Evolutionary conservation across 2,797 vertebrate genomes (phyloP), one percentile per base, ranked within the genome.

Genomic region (Paedocypris micromegethes): DNA sequence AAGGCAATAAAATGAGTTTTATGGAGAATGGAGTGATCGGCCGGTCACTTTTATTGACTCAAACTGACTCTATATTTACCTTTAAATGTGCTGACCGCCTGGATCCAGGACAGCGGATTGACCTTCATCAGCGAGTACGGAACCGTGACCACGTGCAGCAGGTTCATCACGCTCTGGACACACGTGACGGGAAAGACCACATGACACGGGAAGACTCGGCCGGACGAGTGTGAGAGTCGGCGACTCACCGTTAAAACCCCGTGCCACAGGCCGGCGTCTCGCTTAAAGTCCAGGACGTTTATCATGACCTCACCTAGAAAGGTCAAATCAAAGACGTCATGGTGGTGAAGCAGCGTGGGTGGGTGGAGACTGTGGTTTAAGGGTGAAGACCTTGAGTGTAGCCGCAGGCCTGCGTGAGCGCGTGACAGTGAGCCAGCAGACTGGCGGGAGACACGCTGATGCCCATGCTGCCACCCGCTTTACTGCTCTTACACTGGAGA

Each of bases 111-210:
- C 65, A 98, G 91, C 0, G 96, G 96, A 86, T 98, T 98, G 83
- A 93, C 96, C 84, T 98, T 98, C 96, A 98, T 98, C 78, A 98
- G 82, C 0, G 95, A 95, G 66, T 98, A 98, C 0, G 95, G 95
- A 73, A 98, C 92, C 84, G 93, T 97, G 88, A 98, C 87, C 75
- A 98, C 95, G 0, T 98, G 95, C 91, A 97, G 93, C 75, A 93
- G 88, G 77, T 96, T 98, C 93, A 97, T 90, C 76, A 98, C 92
- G 0, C 94, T 95, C 96, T 98, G 78, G 38, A 67, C 52, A 66
- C 64, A 58, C 49, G 73, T 72, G 55, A 57, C 5, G 3, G 46
- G 23, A 49, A 40, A 41, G 53, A 8, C 9, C 23, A 51, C 42
- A 4, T 9, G 6, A 52, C 23, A 23, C 23, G 49, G 7, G 7